Evolutionary conservation across 2,888 invertebrate genomes (phyloP), one percentile per base, ranked within the genome.

Genomic region (Eupithecia insigniata): DNA sequence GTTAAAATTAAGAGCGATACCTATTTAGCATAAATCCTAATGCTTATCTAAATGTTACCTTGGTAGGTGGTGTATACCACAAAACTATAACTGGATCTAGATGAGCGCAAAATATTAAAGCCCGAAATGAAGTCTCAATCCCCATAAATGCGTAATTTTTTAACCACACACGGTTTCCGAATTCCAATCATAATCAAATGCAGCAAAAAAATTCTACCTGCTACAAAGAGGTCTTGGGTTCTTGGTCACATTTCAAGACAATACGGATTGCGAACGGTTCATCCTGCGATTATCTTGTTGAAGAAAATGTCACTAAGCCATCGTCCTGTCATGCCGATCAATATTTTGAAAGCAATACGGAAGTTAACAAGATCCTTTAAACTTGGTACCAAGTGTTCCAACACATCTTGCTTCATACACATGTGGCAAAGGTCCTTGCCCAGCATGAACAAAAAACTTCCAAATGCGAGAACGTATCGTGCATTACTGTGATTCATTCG

Each of bases 401-500:
- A 43, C 28, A 39, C 66, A 51, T 58, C 10, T 61, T 65, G 16
- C 14, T 70, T 30, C 43, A 68, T 62, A 72, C 80, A 81, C 78
- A 78, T 82, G 76, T 78, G 79, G 80, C 78, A 79, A 81, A 78
- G 80, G 76, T 81, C 82, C 75, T 83, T 81, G 80, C 82, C 77
- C 77, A 79, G 82, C 82, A 83, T 84, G 26, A 64, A 62, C 34
- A 64, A 87, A 89, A 88, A 88, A 85, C 81, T 80, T 78, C 78
- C 78, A 80, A 76, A 81, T 84, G 84, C 83, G 81, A 85, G 83
- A 85, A 85, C 84, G 85, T 85, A 88, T 83, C 82, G 86, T 90
- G 87, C 85, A 87, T 87, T 86, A 89, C 89, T 83, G 92, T 93
- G 93, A 94, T 92, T 93, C 92, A 93, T 92, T 85, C 86, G 90